These are phyloP conservation scores for Myioborus miniatus DNA, from an alignment of 2,797 vertebrate genomes.

Conservation along the genomic window DNA sequence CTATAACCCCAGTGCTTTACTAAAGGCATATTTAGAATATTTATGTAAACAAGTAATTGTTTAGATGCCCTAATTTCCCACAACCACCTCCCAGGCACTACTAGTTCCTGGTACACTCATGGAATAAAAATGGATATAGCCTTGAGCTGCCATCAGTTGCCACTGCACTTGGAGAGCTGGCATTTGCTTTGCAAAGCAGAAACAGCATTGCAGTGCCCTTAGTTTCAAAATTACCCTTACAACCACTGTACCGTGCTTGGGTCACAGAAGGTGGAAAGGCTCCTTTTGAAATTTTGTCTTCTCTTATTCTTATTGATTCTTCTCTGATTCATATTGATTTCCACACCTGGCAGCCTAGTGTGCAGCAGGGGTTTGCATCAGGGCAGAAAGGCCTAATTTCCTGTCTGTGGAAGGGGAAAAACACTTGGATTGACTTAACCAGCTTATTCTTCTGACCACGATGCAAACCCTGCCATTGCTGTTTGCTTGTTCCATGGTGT, in stretches of 20 bases:
- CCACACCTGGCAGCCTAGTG: background rate
- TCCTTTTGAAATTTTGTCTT: background rate
- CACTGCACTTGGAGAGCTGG: background rate
- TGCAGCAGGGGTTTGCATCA: background rate
- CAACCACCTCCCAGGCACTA: background rate
- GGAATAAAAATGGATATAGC: constrained; percentile 42
- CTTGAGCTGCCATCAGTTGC: constrained; percentile 43
- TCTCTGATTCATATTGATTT: background rate
- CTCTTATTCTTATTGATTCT: background rate
- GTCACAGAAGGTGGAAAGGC: background rate
- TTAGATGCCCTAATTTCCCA: background rate
- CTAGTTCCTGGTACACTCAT: background rate
- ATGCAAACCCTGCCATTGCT: background rate
- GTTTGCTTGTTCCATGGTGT: background rate
- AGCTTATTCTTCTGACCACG: background rate
- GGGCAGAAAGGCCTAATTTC: background rate
- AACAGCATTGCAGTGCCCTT: constrained; percentile 1
- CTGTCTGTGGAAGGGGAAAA: background rate
- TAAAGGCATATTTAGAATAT: background rate
- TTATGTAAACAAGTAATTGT: constrained; percentile 17
- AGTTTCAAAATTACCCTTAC: background rate
- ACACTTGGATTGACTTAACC: background rate
- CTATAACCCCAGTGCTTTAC: background rate
- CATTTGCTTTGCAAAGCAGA: constrained; percentile 43
- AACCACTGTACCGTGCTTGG: background rate